Percentiles rank a stretch among this genome's conserved stretches.
phyloP scores from a whole-genome alignment of 1,140 invertebrate species.

The Meloidogyne chitwoodi region DNA sequence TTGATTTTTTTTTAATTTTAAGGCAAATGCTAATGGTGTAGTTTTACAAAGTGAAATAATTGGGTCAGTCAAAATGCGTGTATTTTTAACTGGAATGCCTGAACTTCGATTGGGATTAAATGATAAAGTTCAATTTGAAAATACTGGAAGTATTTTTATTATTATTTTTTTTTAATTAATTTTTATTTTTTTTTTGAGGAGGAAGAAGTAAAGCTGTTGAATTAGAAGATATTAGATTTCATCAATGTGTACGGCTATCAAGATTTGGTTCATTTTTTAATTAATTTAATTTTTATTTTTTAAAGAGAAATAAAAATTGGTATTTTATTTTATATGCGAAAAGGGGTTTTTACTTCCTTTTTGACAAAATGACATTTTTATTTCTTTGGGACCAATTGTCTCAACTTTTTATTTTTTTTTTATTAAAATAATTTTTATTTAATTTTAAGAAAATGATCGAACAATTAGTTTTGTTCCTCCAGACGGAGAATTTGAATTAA shows the following conservation, averaged over 20 bases:
- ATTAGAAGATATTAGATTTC: constrained; percentile 98
- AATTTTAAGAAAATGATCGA: constrained; percentile 81
- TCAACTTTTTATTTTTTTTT: too few relatives aligned
- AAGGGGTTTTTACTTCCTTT: too few relatives aligned
- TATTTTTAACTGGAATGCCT: constrained; percentile 98
- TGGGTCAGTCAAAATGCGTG: constrained; percentile 97
- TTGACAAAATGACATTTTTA: too few relatives aligned
- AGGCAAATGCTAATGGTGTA: constrained; percentile 94
- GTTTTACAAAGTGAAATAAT: constrained; percentile 96
- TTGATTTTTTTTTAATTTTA: constrained; percentile 13
- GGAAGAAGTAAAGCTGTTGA: constrained; percentile 98
- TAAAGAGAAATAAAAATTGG: too few relatives aligned
- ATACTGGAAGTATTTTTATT: constrained; percentile 27
- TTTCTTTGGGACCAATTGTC: too few relatives aligned
- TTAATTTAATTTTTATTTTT: too few relatives aligned
- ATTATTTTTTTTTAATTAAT: constrained; percentile 5
- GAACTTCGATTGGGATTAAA: constrained; percentile 94
- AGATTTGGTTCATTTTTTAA: constrained; percentile 67
- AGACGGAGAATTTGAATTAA: constrained; percentile 99
- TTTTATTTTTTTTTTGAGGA: constrained; percentile 55
- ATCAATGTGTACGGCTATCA: constrained; percentile 95
- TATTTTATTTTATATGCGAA: too few relatives aligned
- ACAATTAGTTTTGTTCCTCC: constrained; percentile 70
- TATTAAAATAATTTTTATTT: too few relatives aligned
- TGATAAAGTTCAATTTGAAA: constrained; percentile 95